Base-by-base conservation (phyloP, 2,797 vertebrate species). In the Sebastes taczanowskii region DNA sequence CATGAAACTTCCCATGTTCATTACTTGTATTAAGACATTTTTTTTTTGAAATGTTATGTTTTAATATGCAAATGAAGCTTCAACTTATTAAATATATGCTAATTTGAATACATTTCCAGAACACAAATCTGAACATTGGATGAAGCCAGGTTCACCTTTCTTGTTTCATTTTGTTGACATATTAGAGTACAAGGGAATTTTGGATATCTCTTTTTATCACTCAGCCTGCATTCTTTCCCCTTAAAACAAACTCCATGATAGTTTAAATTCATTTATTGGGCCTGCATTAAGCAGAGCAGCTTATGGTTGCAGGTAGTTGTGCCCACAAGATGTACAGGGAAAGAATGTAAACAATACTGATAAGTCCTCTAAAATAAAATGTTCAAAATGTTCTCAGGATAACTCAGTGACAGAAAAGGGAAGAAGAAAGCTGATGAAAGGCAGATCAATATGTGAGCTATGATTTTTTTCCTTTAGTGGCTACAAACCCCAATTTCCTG, bases 21-120 rank as follows among this genome's bases (percentile, higher is more conserved):
- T 38, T 38, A 38, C 35, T 38, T 38, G 0, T 38, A 14, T 0
- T 38, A 38, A 38, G 13, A 38, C 11, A 38, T 0, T 2, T 38
- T 5, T 38, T 38, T 38, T 42, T 42, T 18, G 42, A 46, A 46
- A 18, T 46, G 42, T 46, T 46, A 46, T 46, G 42, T 46, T 46
- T 46, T 7, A 46, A 46, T 46, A 18, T 18, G 16, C 42, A 46
- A 46, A 46, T 46, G 42, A 18, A 3, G 42, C 42, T 46, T 46
- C 42, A 46, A 46, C 3, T 46, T 46, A 46, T 46, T 46, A 46
- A 18, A 46, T 46, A 46, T 46, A 18, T 46, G 42, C 42, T 18
- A 18, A 46, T 46, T 46, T 18, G 3, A 1, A 18, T 46, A 46
- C 42, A 46, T 46, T 46, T 46, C 42, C 42, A 46, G 42, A 46